phyloP scores from a whole-genome alignment of 1,140 invertebrate genomes.

The Bradynema listronoti region DNA sequence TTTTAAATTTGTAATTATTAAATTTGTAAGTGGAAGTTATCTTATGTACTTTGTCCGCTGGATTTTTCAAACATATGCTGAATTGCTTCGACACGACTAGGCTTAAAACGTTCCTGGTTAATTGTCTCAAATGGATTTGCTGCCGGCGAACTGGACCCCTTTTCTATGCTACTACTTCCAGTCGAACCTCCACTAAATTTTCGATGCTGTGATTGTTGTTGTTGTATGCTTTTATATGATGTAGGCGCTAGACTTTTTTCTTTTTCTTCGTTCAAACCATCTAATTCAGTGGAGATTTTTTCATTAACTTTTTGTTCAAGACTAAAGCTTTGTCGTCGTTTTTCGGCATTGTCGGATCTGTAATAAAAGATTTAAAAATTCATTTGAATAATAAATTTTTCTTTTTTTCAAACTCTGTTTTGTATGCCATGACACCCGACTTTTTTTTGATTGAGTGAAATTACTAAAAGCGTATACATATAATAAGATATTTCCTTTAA shows the following conservation, averaged over 20 bases:
- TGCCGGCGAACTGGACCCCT: no score
- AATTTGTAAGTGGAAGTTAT: background rate
- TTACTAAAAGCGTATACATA: no score
- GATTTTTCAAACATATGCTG: conserved; percentile 49
- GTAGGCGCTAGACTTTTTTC: background rate
- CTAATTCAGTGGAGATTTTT: no score
- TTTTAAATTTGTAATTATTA: background rate
- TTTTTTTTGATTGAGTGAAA: no score
- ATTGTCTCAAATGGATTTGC: conserved; percentile 52
- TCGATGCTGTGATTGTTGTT: background rate
- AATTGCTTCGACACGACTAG: conserved; percentile 50
- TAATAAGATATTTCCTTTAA: no score
- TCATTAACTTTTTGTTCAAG: no score
- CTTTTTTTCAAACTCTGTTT: no score
- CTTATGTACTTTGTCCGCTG: background rate
- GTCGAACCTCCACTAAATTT: background rate
- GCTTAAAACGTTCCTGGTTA: conserved; percentile 50
- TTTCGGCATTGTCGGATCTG: no score
- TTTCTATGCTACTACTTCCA: conserved; percentile 10
- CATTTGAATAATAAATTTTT: no score
- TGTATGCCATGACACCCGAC: no score
- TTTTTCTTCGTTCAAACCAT: background rate
- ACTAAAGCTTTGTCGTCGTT: no score
- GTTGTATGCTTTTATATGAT: background rate
- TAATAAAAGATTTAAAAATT: no score